Evolutionary conservation across 2,113 vertebrate genomes (phyloP).

Genomic region (Psilopogon haemacephalus): DNA sequence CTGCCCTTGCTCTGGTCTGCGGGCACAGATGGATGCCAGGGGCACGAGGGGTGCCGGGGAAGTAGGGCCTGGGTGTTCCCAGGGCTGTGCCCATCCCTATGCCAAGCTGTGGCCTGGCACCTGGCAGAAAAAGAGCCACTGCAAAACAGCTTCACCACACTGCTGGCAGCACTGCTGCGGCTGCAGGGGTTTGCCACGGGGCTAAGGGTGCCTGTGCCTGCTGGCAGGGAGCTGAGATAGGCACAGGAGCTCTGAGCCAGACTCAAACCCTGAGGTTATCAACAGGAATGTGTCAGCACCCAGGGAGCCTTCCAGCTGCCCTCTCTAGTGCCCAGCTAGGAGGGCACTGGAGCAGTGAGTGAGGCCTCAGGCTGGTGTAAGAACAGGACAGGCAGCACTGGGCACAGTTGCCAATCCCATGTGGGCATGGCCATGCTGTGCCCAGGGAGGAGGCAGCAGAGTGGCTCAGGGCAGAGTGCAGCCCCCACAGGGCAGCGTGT

Average conservation of each 20-base stretch:
- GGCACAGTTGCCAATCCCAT: not conserved
- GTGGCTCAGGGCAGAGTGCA: not conserved
- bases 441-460: fast-evolving
- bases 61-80: fast-evolving
- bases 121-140: not conserved
- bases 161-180: not conserved
- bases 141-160: not conserved
- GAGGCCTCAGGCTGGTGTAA: not conserved
- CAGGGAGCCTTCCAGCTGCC: not conserved
- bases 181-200: not conserved
- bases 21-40: not conserved
- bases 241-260: not conserved
- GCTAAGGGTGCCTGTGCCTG: not conserved
- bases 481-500: fast-evolving
- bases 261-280: not conserved
- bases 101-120: not conserved
- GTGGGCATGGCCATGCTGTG: not conserved
- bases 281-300: not conserved
- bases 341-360: not conserved
- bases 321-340: not conserved
- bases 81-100: not conserved
- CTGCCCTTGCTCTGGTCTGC: not conserved
- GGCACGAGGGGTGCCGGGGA: not conserved
- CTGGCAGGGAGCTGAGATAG: constrained; percentile 49
- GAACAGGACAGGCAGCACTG: not conserved